phyloP scores from a whole-genome alignment of 1,140 invertebrate genomes.

The Cyclargus thomasi region DNA sequence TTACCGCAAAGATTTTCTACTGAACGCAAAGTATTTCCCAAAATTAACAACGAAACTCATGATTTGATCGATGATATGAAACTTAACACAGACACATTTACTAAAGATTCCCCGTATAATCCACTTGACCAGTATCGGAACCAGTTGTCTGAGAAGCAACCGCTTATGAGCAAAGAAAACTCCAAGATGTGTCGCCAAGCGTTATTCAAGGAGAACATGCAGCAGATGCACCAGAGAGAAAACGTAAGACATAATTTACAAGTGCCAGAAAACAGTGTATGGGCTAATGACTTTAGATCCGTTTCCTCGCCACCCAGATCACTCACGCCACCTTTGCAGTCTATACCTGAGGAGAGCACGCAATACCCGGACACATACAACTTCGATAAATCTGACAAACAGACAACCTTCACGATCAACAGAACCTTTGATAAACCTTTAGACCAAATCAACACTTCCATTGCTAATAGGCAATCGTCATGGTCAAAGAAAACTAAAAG shows the following conservation, averaged over 20 bases:
- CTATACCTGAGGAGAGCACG: constrained; percentile 69
- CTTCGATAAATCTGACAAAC: constrained; percentile 48
- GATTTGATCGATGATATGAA: constrained; percentile 51
- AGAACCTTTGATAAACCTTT: constrained; percentile 52
- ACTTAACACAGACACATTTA: constrained; percentile 67
- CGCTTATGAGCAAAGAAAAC: constrained; percentile 39
- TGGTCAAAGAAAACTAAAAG: constrained; percentile 62
- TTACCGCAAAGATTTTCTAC: constrained; percentile 69
- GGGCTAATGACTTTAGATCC: constrained; percentile 44
- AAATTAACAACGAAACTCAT: constrained; percentile 56
- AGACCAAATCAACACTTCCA: constrained; percentile 24
- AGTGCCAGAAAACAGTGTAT: constrained; percentile 43
- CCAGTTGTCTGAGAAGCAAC: constrained; percentile 35
- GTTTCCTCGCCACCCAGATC: constrained; percentile 57
- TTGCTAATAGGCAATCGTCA: constrained; percentile 30
- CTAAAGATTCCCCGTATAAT: constrained; percentile 66
- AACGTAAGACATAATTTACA: constrained; percentile 36
- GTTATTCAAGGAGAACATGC: constrained; percentile 49
- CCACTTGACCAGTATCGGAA: constrained; percentile 36
- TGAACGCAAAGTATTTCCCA: constrained; percentile 57
- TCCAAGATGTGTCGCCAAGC: constrained; percentile 53
- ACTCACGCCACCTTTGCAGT: constrained; percentile 58
- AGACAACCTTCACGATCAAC: constrained; percentile 55
- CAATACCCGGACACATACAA: constrained; percentile 47
- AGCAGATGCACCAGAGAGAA: constrained; percentile 32